Conservation (phyloP, 2,113 vertebrate species). For the Cyphomyrus plagiostoma region DNA sequence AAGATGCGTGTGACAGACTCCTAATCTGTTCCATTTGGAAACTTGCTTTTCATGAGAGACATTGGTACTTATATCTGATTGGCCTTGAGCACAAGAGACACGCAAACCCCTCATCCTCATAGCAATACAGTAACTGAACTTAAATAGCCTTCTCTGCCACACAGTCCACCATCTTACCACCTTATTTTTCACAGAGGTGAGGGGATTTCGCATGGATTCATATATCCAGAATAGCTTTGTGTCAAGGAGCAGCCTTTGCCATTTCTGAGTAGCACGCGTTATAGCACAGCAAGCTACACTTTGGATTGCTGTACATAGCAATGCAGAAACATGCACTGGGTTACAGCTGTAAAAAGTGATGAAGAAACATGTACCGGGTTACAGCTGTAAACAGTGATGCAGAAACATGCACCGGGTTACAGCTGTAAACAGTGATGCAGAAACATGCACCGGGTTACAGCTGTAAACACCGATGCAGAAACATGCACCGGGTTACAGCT, state of each 20-base stretch:
- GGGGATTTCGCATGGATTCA: neutral
- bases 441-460: neutral
- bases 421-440: too few relatives aligned
- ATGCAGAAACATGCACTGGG: neutral
- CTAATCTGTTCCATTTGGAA: constrained; percentile 25
- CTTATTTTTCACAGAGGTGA: neutral
- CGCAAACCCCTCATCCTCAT: neutral
- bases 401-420: neutral
- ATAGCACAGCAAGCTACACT: neutral
- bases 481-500: neutral
- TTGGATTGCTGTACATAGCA: neutral
- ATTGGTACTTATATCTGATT: constrained; percentile 4
- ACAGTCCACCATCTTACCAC: neutral
- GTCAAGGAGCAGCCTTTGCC: neutral
- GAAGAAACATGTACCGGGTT: neutral
- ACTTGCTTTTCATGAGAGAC: constrained; percentile 12
- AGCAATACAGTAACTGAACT: neutral
- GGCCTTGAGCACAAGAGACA: constrained; percentile 5
- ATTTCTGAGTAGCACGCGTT: neutral
- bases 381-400: neutral
- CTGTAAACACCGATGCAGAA: neutral
- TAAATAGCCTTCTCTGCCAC: neutral
- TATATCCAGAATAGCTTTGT: neutral
- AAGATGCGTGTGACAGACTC: constrained; percentile 24
- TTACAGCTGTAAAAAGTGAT: neutral